Evolutionary conservation across 2,888 invertebrate species (phyloP).

Genomic region (Ornithoptera priamus): DNA sequence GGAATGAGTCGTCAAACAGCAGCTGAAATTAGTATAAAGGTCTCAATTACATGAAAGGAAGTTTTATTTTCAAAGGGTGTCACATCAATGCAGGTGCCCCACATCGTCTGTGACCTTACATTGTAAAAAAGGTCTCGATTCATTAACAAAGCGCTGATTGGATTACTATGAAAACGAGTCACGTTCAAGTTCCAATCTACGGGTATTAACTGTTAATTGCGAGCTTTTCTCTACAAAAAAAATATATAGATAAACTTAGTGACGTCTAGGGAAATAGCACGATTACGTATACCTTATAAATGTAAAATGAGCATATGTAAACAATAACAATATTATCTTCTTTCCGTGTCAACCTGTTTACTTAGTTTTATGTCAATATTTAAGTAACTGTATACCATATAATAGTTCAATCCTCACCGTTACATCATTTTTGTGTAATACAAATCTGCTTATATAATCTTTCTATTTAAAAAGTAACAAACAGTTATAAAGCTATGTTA

Average conservation of each 20-base stretch:
- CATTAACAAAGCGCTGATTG: constrained; percentile 1
- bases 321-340: too few relatives aligned
- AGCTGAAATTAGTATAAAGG: background rate
- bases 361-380: too few relatives aligned
- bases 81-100: background rate
- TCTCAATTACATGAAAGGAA: background rate
- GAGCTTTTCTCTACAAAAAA: background rate
- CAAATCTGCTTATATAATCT: too few relatives aligned
- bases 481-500: background rate
- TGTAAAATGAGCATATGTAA: background rate
- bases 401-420: too few relatives aligned
- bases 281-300: background rate
- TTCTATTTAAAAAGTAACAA: too few relatives aligned
- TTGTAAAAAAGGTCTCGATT: background rate
- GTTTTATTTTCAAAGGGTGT: background rate
- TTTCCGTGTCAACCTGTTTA: too few relatives aligned
- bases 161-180: background rate
- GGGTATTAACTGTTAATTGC: background rate
- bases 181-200: constrained; percentile 3
- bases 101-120: background rate
- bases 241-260: background rate
- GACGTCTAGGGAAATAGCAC: background rate
- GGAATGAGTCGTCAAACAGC: background rate
- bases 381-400: too few relatives aligned
- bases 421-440: too few relatives aligned